A percentile compares a stretch with the other conserved stretches of the same genome.
Conservation (phyloP, 2,888 invertebrate genomes). For the Bellardia bayeri region DNA sequence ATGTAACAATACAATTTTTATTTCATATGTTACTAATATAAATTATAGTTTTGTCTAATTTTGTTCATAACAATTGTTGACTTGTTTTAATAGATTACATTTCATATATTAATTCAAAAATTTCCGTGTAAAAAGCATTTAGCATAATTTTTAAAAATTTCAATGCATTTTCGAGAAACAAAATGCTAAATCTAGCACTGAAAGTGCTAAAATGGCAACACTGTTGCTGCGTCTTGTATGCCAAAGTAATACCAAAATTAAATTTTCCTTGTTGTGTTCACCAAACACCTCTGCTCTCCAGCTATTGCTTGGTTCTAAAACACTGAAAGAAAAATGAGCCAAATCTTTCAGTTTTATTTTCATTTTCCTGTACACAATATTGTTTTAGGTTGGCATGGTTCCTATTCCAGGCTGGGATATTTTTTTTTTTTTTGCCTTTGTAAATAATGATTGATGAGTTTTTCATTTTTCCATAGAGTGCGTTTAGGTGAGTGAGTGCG, state of each 20-base stretch:
- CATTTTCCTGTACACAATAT: conserved; percentile 51
- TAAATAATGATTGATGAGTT: conserved; percentile 66
- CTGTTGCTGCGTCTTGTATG: not conserved
- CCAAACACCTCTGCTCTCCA: not conserved
- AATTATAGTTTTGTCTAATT: too few species aligned
- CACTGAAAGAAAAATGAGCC: not conserved
- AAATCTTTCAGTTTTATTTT: conserved; percentile 21
- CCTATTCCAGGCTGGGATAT: not conserved
- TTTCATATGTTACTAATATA: too few species aligned
- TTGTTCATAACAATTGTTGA: too few species aligned
- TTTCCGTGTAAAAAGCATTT: too few species aligned
- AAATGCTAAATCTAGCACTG: too few species aligned
- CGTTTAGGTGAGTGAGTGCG: not conserved
- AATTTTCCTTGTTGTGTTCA: conserved; percentile 46
- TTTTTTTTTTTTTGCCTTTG: conserved; percentile 2
- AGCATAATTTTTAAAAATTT: too few species aligned
- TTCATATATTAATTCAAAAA: too few species aligned
- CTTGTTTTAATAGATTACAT: too few species aligned
- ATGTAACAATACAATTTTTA: too few species aligned
- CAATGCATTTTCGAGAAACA: too few species aligned
- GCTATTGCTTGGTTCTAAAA: not conserved
- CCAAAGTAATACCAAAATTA: conserved; percentile 12
- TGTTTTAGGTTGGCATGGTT: conserved; percentile 26
- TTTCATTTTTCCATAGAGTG: conserved; percentile 46
- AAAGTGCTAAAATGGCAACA: too few species aligned